phyloP scores from a whole-genome alignment of 2,797 vertebrate species.

The Sebastes paucispinis region DNA sequence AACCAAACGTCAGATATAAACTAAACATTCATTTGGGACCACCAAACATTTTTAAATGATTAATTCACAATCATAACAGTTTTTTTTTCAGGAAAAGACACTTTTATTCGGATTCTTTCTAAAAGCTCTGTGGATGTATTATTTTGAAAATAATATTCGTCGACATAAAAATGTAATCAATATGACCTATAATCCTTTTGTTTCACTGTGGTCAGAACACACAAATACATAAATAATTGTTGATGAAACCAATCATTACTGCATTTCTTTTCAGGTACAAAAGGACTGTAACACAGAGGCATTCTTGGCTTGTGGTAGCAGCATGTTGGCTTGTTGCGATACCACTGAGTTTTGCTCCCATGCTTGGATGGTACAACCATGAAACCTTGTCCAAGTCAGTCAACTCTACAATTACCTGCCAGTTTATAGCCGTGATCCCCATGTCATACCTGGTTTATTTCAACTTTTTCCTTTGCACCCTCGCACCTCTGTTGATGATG shows the following conservation, averaged over 20 bases:
- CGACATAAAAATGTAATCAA: too few relatives aligned
- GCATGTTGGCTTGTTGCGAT: slow-evolving; percentile 86
- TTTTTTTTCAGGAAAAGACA: too few relatives aligned
- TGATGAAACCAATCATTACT: neutral
- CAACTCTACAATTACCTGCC: slow-evolving; percentile 65
- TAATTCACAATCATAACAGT: too few relatives aligned
- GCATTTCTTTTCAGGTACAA: slow-evolving; percentile 80
- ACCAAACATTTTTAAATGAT: too few relatives aligned
- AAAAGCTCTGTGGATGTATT: too few relatives aligned
- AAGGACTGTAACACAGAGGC: slow-evolving; percentile 75
- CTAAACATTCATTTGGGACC: too few relatives aligned
- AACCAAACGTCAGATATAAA: too few relatives aligned
- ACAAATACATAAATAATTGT: too few relatives aligned
- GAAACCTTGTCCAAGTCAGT: neutral
- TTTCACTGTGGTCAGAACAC: too few relatives aligned
- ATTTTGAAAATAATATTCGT: too few relatives aligned
- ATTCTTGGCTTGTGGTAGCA: slow-evolving; percentile 81
- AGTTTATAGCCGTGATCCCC: slow-evolving; percentile 79
- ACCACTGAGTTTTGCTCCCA: slow-evolving; percentile 82
- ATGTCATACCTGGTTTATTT: slow-evolving; percentile 90
- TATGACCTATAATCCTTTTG: too few relatives aligned
- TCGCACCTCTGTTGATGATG: slow-evolving; percentile 86
- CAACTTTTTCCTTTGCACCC: slow-evolving; percentile 82
- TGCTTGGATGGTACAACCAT: slow-evolving; percentile 85
- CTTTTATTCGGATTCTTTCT: too few relatives aligned